A percentile compares a stretch with the other conserved stretches of the same genome.
Evolutionary conservation across 37 sponge, comb jelly and placozoan species (phyloP).

Genomic region (Eunapius fragilis): DNA sequence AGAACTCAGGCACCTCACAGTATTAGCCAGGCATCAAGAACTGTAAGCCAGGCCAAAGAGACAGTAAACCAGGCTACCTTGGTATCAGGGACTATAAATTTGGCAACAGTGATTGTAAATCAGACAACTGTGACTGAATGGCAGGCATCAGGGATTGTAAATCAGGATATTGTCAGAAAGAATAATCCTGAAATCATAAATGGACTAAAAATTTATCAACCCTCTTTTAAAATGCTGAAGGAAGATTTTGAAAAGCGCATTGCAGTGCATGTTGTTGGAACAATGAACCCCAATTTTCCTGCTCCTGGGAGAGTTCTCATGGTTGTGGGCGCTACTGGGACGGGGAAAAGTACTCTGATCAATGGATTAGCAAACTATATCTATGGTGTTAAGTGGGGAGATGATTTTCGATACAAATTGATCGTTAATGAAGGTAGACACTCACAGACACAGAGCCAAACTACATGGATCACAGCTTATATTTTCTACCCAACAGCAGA

Average conservation of each 20-base stretch:
- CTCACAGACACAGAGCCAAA: slow-evolving; percentile 31
- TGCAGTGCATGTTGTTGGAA: neutral
- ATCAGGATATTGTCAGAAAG: no score
- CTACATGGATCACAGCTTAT: slow-evolving; percentile 45
- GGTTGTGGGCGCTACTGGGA: slow-evolving; percentile 50
- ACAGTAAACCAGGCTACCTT: no score
- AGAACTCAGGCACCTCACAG: no score
- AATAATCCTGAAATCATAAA: no score
- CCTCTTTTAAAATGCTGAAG: no score
- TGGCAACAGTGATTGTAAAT: no score
- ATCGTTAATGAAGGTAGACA: slow-evolving; percentile 19
- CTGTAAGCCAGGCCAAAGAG: no score
- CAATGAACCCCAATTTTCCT: neutral
- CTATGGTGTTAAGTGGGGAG: slow-evolving; percentile 32
- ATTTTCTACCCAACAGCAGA: slow-evolving; percentile 2
- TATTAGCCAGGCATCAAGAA: no score
- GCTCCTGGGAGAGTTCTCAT: slow-evolving; percentile 21
- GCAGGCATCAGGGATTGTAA: no score
- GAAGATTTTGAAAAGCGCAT: neutral
- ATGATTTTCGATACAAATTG: slow-evolving; percentile 43
- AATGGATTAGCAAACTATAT: slow-evolving; percentile 43
- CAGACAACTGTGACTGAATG: no score
- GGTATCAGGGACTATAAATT: no score
- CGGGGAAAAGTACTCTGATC: slow-evolving; percentile 52
- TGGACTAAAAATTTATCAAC: no score